These are phyloP conservation scores for Zonitis immaculata DNA, from an alignment of 2,888 invertebrate species.

Conservation along the genomic window DNA sequence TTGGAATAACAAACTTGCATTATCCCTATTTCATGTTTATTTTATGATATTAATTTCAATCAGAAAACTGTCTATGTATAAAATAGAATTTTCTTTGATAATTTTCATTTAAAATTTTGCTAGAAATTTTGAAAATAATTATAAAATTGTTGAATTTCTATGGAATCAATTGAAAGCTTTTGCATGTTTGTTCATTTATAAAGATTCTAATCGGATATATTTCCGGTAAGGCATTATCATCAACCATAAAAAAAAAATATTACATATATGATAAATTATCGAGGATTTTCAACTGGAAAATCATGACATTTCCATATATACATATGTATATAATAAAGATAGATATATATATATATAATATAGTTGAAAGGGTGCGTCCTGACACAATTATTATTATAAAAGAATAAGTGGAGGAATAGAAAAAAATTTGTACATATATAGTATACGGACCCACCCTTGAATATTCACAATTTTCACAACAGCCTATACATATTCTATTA, in stretches of 20 bases:
- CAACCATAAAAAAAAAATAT: no score
- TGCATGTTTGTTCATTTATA: no score
- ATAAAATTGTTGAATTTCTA: no score
- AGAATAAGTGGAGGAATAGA: not conserved
- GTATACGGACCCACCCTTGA: not conserved
- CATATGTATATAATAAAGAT: no score
- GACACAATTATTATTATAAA: not conserved
- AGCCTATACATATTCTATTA: no score
- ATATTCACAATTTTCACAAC: not conserved
- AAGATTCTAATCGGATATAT: no score
- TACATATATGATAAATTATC: not conserved
- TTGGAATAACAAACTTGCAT: no score
- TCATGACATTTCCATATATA: not conserved
- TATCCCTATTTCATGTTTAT: not conserved
- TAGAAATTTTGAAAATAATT: no score
- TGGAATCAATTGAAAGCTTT: no score
- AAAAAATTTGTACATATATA: not conserved
- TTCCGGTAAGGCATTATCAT: no score
- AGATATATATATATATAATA: not conserved
- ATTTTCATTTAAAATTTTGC: no score
- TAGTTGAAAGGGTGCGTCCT: not conserved
- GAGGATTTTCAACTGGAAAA: not conserved
- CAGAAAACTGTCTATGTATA: not conserved
- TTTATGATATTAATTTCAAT: not conserved
- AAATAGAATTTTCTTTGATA: no score